Evolutionary conservation across 2,888 invertebrate species (phyloP).

Genomic region (Dermolepida albohirtum): DNA sequence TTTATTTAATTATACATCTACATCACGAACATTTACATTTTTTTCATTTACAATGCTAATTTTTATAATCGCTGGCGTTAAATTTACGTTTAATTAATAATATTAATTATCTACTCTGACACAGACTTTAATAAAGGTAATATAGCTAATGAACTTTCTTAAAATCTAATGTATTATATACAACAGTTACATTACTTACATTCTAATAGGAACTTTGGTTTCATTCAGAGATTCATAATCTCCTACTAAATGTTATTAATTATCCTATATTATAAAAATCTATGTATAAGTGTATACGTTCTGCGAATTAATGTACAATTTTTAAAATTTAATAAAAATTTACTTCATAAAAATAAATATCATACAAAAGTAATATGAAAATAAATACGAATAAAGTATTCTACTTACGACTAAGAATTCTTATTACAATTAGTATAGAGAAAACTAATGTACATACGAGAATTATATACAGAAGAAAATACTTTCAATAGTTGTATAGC

Average conservation of each 20-base stretch:
- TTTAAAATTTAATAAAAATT: neutral
- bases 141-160: constrained; percentile 41
- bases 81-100: constrained; percentile 42
- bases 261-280: constrained; percentile 11
- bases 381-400: constrained; percentile 28
- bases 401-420: no score
- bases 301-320: constrained; percentile 3
- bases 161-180: constrained; percentile 34
- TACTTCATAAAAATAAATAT: constrained; percentile 36
- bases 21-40: constrained; percentile 64
- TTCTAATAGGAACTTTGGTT: constrained; percentile 74
- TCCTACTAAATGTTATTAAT: constrained; percentile 34
- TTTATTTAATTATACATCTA: constrained; percentile 63
- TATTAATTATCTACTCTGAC: constrained; percentile 53
- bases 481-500: no score
- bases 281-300: constrained; percentile 19
- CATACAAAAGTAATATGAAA: constrained; percentile 37
- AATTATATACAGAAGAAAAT: no score
- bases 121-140: constrained; percentile 49
- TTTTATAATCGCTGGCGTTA: constrained; percentile 35
- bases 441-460: no score
- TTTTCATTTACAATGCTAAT: constrained; percentile 57
- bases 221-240: constrained; percentile 67
- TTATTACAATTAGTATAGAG: no score
- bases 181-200: constrained; percentile 51